phyloP scores from a whole-genome alignment of 2,888 invertebrate species.

The Dolichomitus sp. region DNA sequence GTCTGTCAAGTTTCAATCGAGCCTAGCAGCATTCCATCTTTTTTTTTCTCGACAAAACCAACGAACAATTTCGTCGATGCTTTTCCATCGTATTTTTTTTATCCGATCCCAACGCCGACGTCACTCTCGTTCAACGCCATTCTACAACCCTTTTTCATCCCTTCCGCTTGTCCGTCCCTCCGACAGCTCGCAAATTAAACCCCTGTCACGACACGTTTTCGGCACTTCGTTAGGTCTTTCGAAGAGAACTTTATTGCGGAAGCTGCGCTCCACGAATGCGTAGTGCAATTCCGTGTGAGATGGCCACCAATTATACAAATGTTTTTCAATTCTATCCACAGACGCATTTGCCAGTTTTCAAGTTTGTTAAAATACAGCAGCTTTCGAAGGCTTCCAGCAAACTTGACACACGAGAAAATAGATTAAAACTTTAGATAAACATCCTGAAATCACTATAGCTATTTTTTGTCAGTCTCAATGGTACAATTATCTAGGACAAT shows the following conservation, averaged over 20 bases:
- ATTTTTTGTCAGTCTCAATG: background rate
- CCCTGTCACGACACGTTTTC: constrained; percentile 26
- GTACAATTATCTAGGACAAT: background rate
- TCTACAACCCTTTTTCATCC: constrained; percentile 31
- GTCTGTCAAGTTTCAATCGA: background rate
- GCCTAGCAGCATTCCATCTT: background rate
- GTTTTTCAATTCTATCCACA: background rate
- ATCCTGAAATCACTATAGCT: background rate
- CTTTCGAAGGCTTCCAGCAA: background rate
- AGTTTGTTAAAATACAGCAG: background rate
- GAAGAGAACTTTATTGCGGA: constrained; percentile 28
- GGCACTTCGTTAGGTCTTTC: constrained; percentile 16
- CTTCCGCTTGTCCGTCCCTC: constrained; percentile 9
- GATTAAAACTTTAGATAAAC: background rate
- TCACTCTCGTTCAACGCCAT: background rate
- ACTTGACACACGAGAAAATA: background rate
- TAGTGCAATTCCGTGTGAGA: constrained; percentile 3
- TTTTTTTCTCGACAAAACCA: background rate
- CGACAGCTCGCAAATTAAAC: constrained; percentile 45
- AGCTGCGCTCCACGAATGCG: background rate
- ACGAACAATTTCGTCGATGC: constrained; percentile 19
- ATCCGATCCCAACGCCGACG: background rate
- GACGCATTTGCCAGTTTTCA: background rate
- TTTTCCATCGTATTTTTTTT: constrained; percentile 14
- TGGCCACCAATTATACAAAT: background rate